These are phyloP conservation scores for Sebastes schlegelii DNA, from an alignment of 2,113 vertebrate species.

Conservation along the genomic window DNA sequence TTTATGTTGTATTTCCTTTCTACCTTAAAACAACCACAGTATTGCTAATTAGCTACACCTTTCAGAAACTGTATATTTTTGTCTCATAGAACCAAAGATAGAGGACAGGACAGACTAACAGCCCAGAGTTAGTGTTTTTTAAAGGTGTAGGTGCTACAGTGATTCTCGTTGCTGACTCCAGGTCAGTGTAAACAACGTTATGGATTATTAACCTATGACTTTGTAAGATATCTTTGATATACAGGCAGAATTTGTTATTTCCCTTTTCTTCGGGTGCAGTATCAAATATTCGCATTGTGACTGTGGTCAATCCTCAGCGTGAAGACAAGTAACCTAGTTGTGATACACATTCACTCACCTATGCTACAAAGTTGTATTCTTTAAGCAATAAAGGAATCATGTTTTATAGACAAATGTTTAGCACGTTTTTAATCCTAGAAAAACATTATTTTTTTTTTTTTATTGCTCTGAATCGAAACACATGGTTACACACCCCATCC, in stretches of 20 bases:
- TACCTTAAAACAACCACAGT: conserved; percentile 75
- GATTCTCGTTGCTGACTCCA: conserved; percentile 52
- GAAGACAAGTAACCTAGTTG: conserved; percentile 88
- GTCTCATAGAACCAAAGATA: conserved; percentile 82
- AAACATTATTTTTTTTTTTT: not conserved
- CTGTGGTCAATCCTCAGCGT: conserved; percentile 88
- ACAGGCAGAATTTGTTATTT: conserved; percentile 83
- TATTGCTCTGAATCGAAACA: not conserved
- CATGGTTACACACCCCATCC: not conserved
- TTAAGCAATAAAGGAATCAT: conserved; percentile 98
- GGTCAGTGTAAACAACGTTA: conserved; percentile 46
- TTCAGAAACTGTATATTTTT: conserved; percentile 63
- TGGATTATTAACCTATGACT: conserved; percentile 62
- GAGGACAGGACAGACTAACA: conserved; percentile 52
- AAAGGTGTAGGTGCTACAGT: conserved; percentile 69
- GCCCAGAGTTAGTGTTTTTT: conserved; percentile 48
- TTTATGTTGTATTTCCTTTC: conserved; percentile 55
- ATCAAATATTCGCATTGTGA: conserved; percentile 89
- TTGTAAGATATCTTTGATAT: conserved; percentile 81
- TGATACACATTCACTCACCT: conserved; percentile 88
- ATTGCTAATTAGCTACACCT: conserved; percentile 71
- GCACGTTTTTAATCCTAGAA: not conserved
- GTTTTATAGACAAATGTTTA: conserved; percentile 88
- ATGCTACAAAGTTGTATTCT: conserved; percentile 95
- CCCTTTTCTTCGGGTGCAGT: conserved; percentile 81